Evolutionary conservation across 2,113 vertebrate species (phyloP), one percentile per base, ranked within the genome.

Genomic region (Aythya baeri): DNA sequence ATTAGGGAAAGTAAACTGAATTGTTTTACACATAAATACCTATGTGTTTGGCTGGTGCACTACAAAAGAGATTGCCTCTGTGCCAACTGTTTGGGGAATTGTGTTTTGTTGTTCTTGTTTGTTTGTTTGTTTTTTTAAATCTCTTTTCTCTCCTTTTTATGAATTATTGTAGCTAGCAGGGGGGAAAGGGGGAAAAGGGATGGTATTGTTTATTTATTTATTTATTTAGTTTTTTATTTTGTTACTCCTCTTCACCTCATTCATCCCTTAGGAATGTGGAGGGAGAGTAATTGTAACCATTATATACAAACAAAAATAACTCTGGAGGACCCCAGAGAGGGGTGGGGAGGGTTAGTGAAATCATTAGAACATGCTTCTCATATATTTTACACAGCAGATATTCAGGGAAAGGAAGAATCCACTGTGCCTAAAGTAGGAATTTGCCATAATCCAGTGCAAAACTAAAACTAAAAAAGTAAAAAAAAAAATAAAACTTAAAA

Each of bases 1-100:
- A 95, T 96, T 91, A 96, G 67, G 52, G 76, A 94, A 80, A 85
- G 17, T 46, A 96, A 94, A 96, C 52, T 67, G 82, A 95, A 92
- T 93, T 91, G 52, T 93, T 81, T 95, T 96, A 77, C 72, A 82
- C 71, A 88, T 66, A 95, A 96, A 91, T 83, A 84, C 73, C 77
- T 78, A 55, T 59, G 61, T 78, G 49, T 93, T 71, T 96, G 68
- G 49, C 93, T 88, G 75, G 34, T 92, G 32, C 67, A 74, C 36
- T 88, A 95, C 94, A 90, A 94, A 83, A 95, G 43, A 95, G 91
- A 84, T 68, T 83, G 92, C 83, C 92, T 92, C 34, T 85, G 85
- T 68, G 62, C 79, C 78, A 95, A 77, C 34, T 88, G 78, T 94
- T 94, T 92, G 58, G 94, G 94, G 95, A 96, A 94, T 88, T 87